Percentiles rank a stretch among this genome's conserved stretches.
Evolutionary conservation across 2,888 invertebrate species (phyloP).

Genomic region (Pseudolycoriella hygida): DNA sequence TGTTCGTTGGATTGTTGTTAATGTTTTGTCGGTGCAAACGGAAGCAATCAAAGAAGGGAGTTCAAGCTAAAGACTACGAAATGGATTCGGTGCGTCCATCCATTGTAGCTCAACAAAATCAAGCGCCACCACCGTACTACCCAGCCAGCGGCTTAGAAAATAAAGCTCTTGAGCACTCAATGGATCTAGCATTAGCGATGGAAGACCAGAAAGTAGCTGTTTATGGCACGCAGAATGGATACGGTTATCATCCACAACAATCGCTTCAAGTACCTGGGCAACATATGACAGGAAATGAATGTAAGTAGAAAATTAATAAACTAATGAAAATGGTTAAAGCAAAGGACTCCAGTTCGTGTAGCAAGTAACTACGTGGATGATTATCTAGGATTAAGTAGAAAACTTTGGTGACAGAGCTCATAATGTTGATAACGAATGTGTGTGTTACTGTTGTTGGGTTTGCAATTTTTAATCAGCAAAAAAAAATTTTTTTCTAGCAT

Average conservation of each 20-base stretch:
- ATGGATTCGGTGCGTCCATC: slow-evolving; percentile 76
- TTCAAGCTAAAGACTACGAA: slow-evolving; percentile 73
- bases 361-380: too few relatives aligned
- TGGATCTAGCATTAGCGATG: slow-evolving; percentile 65
- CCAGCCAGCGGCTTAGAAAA: slow-evolving; percentile 80
- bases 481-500: too few relatives aligned
- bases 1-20: slow-evolving; percentile 56
- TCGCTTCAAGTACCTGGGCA: slow-evolving; percentile 34
- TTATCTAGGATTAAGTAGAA: too few relatives aligned
- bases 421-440: too few relatives aligned
- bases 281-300: slow-evolving; percentile 53
- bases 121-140: slow-evolving; percentile 78
- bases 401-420: too few relatives aligned
- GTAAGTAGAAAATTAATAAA: slow-evolving; percentile 41
- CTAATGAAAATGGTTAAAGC: too few relatives aligned
- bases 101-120: slow-evolving; percentile 70
- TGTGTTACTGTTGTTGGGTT: too few relatives aligned
- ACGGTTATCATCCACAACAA: slow-evolving; percentile 64
- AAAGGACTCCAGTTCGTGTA: too few relatives aligned
- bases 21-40: slow-evolving; percentile 75
- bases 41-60: slow-evolving; percentile 63
- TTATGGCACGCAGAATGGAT: slow-evolving; percentile 69
- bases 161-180: slow-evolving; percentile 76
- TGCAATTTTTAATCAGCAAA: too few relatives aligned
- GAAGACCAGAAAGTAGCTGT: slow-evolving; percentile 76